These are phyloP conservation scores for Metalampra italica DNA, from an alignment of 2,888 invertebrate genomes.

Conservation along the genomic window DNA sequence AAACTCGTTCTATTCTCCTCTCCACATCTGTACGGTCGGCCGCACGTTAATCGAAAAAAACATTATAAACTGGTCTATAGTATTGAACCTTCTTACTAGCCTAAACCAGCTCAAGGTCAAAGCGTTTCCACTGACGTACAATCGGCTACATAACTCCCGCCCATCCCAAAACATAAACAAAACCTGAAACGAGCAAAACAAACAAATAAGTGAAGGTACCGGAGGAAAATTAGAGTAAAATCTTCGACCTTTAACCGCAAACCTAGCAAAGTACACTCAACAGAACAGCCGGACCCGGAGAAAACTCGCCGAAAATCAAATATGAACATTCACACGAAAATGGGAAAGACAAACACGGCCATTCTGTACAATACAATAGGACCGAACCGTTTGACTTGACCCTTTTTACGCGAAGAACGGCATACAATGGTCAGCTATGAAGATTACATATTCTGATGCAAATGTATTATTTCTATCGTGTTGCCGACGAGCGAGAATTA, in stretches of 20 bases:
- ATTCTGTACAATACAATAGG: constrained; percentile 52
- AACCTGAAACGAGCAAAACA: constrained; percentile 2
- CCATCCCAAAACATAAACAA: constrained; percentile 7
- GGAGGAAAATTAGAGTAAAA: constrained; percentile 42
- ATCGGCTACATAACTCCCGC: constrained; percentile 17
- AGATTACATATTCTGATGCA: constrained; percentile 36
- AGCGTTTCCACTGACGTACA: constrained; percentile 8
- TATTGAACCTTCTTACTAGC: too few species aligned
- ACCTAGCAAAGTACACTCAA: constrained; percentile 30
- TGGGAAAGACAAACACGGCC: constrained; percentile 61
- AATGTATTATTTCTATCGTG: constrained; percentile 29
- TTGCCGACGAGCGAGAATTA: constrained; percentile 34
- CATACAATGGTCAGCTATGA: constrained; percentile 13
- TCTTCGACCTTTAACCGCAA: constrained; percentile 34
- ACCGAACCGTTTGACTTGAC: constrained; percentile 37
- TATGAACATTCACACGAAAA: constrained; percentile 53
- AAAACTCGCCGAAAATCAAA: constrained; percentile 54
- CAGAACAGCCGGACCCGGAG: constrained; percentile 20
- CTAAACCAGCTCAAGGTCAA: too few species aligned
- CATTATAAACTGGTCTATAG: too few species aligned
- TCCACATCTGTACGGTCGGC: too few species aligned
- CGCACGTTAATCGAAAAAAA: too few species aligned
- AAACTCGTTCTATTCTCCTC: too few species aligned
- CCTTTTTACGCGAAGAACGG: constrained; percentile 36
- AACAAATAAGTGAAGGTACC: constrained; percentile 19